A percentile compares a stretch with the other conserved stretches of the same genome.
phyloP scores from a whole-genome alignment of 2,888 invertebrate species.

The Stratiomys singularior region DNA sequence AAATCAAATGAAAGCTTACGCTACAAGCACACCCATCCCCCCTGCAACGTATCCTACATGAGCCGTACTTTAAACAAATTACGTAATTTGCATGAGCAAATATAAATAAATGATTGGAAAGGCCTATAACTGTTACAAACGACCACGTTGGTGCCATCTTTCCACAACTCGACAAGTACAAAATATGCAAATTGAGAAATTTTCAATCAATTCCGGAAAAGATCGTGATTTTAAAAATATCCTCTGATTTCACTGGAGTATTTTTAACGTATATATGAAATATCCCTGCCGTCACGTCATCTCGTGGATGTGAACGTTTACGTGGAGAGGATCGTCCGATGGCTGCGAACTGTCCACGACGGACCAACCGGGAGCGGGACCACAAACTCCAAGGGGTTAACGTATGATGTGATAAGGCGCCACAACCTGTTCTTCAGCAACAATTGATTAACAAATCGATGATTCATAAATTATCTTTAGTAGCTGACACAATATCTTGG shows the following conservation, averaged over 20 bases:
- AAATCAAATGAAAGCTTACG: constrained; percentile 52
- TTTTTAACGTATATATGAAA: neutral
- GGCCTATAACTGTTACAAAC: neutral
- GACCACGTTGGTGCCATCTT: neutral
- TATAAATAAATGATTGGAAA: neutral
- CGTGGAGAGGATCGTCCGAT: no score
- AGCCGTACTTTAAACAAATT: constrained; percentile 17
- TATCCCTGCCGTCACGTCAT: neutral
- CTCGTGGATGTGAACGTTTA: neutral
- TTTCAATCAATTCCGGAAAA: neutral
- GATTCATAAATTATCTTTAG: constrained; percentile 26
- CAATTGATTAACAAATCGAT: constrained; percentile 34
- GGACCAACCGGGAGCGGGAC: no score
- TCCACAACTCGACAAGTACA: constrained; percentile 16
- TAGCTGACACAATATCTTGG: constrained; percentile 1
- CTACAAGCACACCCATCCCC: constrained; percentile 9
- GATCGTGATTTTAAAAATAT: constrained; percentile 12
- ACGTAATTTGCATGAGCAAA: neutral
- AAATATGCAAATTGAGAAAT: neutral
- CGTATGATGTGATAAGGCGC: neutral
- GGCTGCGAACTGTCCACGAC: no score
- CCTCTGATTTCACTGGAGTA: constrained; percentile 2
- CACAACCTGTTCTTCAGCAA: neutral
- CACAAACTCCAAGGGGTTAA: neutral
- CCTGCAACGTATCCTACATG: constrained; percentile 37